Evolutionary conservation across 2,113 vertebrate genomes (phyloP).

Genomic region (Elanoides forficatus): DNA sequence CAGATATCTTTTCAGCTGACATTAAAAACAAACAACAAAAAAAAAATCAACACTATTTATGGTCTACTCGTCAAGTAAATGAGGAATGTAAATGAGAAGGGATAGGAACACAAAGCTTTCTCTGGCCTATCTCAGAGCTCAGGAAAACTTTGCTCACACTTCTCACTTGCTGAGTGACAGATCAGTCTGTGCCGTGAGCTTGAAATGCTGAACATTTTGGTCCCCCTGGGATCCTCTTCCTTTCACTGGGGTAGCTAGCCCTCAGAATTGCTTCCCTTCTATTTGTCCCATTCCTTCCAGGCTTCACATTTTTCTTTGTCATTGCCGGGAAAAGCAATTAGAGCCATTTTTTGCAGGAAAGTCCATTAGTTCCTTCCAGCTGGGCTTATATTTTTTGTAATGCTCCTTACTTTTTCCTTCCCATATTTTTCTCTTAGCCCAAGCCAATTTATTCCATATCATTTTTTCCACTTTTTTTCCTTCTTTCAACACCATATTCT

Average conservation of each 20-base stretch:
- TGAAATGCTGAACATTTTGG: not conserved
- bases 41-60: not conserved
- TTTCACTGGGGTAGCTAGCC: not conserved
- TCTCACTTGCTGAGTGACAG: not conserved
- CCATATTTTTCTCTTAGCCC: not conserved
- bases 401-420: not conserved
- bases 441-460: not conserved
- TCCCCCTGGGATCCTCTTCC: not conserved
- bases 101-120: not conserved
- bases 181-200: not conserved
- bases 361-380: not conserved
- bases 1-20: not conserved
- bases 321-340: not conserved
- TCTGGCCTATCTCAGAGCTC: not conserved
- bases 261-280: not conserved
- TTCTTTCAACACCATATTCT: not conserved
- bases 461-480: not conserved
- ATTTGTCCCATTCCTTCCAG: not conserved
- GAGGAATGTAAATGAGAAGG: not conserved
- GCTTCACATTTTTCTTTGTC: not conserved
- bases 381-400: not conserved
- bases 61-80: not conserved
- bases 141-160: not conserved
- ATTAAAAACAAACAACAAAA: not conserved
- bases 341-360: not conserved